A percentile compares a stretch with the other conserved stretches of the same genome.
Conservation (phyloP, 2,797 vertebrate species). For the Dendrocincla fuliginosa region DNA sequence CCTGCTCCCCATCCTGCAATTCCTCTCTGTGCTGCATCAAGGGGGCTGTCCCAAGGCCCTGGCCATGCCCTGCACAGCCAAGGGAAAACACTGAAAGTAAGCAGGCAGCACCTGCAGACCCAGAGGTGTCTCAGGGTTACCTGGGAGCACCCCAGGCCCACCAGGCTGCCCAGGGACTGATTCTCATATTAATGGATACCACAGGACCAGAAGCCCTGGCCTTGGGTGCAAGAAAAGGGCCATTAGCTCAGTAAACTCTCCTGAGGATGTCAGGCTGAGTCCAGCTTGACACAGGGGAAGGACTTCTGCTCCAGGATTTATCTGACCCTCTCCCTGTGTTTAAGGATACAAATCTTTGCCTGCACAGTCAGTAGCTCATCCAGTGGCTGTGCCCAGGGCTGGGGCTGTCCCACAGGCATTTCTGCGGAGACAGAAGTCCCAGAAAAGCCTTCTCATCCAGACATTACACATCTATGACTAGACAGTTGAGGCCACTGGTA, state of each 20-base stretch:
- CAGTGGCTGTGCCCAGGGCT: not conserved
- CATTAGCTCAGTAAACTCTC: not conserved
- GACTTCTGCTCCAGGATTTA: not conserved
- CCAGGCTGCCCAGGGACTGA: not conserved
- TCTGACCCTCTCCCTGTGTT: not conserved
- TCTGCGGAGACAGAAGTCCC: not conserved
- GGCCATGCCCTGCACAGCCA: not conserved
- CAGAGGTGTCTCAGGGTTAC: not conserved
- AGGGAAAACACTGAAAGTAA: not conserved
- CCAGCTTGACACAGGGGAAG: not conserved
- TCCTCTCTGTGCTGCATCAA: not conserved
- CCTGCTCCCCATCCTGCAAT: fast-evolving
- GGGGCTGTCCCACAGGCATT: not conserved
- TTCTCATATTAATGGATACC: not conserved
- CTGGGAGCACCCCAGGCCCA: not conserved
- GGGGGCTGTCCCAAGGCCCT: not conserved
- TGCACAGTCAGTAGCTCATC: not conserved
- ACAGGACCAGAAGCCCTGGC: not conserved
- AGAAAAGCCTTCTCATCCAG: not conserved
- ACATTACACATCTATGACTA: fast-evolving
- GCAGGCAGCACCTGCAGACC: not conserved
- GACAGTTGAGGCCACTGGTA: not conserved
- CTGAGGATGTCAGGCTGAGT: not conserved
- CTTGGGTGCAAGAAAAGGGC: not conserved
- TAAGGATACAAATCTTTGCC: not conserved